Base-by-base conservation (phyloP, 2,797 vertebrate species). In the Macropus fuliginosus region DNA sequence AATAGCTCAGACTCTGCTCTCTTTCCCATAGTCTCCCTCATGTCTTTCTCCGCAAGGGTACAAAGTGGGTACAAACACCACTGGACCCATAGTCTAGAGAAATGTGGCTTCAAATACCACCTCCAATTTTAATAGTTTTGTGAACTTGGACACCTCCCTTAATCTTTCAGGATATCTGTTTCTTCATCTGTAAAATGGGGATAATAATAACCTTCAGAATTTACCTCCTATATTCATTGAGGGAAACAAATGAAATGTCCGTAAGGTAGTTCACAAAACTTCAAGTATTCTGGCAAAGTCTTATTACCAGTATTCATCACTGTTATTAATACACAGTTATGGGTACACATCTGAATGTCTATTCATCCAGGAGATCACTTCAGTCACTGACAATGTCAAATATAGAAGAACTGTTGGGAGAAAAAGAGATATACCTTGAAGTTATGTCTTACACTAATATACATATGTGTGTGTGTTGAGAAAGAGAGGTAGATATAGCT, bases 111-210 rank as follows among this genome's bases (percentile, higher is more conserved):
- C 66, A 74, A 40, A 40, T 21, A 74, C 16, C 18, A 18, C 66
- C 18, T 74, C 66, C 66, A 21, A 21, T 74, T 74, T 40, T 74
- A 40, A 40, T 74, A 93, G 89, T 90, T 93, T 14, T 66, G 81
- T 90, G 29, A 92, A 46, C 92, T 92, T 62, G 50, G 24, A 90
- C 50, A 91, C 95, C 90, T 27, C 28, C 55, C 91, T 66, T 94
- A 40, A 56, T 2, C 1, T 91, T 89, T 93, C 27, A 31, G 24
- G 56, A 21, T 13, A 91, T 92, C 54, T 94, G 8, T 59, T 90
- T 16, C 56, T 55, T 56, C 13, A 52, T 27, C 89, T 93, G 54
- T 92, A 93, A 90, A 18, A 89, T 40, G 40, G 3, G 21, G 1
- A 46, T 81, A 21, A 29, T 59, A 59, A 29, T 56, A 6, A 5